Evolutionary conservation across 2,797 vertebrate genomes (phyloP), one percentile per base, ranked within the genome.

Genomic region (Halcyon leucocephala): DNA sequence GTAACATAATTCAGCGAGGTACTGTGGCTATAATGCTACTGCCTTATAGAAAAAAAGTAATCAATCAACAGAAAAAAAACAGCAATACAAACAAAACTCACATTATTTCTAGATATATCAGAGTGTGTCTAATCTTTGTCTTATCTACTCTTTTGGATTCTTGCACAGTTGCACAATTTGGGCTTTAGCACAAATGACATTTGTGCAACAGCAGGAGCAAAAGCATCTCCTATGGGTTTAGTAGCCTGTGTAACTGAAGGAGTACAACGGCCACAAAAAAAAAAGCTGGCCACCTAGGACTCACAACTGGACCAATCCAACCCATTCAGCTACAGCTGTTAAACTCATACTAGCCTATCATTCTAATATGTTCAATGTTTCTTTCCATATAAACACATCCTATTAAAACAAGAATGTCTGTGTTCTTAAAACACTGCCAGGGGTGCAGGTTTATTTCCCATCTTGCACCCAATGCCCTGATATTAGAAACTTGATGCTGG

Each of bases 141-240:
- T 57, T 48, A 49, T 26, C 4, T 31, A 5, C 9, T 33, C 16
- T 39, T 66, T 12, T 7, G 7, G 33, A 0, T 2, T 35, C 46
- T 71, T 54, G 25, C 41, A 9, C 13, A 51, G 49, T 28, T 28
- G 49, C 49, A 51, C 25, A 51, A 16, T 28, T 51, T 51, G 49
- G 49, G 49, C 49, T 51, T 28, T 51, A 51, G 49, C 49, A 74
- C n/a, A 8, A 17, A 19, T 2, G 5, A 21, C 24, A 41, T 29
- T 48, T 61, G 17, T 70, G 13, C 29, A 69, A 17, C 1, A 1
- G 10, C 31, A 48, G 6, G 6, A 77, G 49, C 61, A 74, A 60
- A 13, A 70, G 10, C 13, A 52, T 4, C 17, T 66, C 57, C 55
- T 28, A 10, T 1, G 18, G 6, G 28, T 84, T 73, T 46, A 74